Evolutionary conservation across 2,797 vertebrate species (phyloP).

Genomic region (Sebastolobus altivelis): DNA sequence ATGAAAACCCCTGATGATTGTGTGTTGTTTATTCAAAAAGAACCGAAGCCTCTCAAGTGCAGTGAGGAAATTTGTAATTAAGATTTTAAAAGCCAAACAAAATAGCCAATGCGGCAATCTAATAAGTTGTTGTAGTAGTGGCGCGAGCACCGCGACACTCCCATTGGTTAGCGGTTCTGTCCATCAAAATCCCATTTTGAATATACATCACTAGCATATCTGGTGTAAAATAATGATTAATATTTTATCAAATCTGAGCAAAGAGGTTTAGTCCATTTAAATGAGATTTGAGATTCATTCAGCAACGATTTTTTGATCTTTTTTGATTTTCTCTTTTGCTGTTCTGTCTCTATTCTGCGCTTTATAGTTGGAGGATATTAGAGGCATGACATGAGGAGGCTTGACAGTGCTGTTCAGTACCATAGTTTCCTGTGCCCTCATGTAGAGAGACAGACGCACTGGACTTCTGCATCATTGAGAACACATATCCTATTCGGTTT

Average conservation of each 20-base stretch:
- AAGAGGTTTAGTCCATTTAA: slow-evolving; percentile 52
- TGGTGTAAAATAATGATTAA: slow-evolving; percentile 51
- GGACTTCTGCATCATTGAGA: slow-evolving; percentile 82
- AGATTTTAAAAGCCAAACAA: slow-evolving; percentile 67
- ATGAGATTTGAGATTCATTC: slow-evolving; percentile 39
- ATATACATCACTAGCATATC: slow-evolving; percentile 26
- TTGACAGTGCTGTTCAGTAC: slow-evolving; percentile 50
- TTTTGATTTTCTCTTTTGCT: slow-evolving; percentile 37
- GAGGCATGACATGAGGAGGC: slow-evolving; percentile 60
- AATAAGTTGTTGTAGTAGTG: slow-evolving; percentile 23
- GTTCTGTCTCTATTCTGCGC: slow-evolving; percentile 42
- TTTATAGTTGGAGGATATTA: slow-evolving; percentile 58
- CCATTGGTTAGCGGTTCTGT: slow-evolving; percentile 22
- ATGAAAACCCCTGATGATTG: slow-evolving; percentile 67
- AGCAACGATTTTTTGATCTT: slow-evolving; percentile 31
- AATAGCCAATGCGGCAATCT: slow-evolving; percentile 51
- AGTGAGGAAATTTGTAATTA: slow-evolving; percentile 73
- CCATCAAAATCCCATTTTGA: slow-evolving; percentile 42
- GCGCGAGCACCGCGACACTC: slow-evolving; percentile 32
- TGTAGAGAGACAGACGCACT: slow-evolving; percentile 73
- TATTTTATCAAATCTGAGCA: slow-evolving; percentile 54
- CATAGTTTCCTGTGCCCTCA: slow-evolving; percentile 67
- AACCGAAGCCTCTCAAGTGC: slow-evolving; percentile 56
- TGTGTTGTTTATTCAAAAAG: slow-evolving; percentile 77
- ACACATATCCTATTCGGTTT: slow-evolving; percentile 83